phyloP scores from a whole-genome alignment of 2,888 invertebrate genomes.

The Pristionchus entomophagus region DNA sequence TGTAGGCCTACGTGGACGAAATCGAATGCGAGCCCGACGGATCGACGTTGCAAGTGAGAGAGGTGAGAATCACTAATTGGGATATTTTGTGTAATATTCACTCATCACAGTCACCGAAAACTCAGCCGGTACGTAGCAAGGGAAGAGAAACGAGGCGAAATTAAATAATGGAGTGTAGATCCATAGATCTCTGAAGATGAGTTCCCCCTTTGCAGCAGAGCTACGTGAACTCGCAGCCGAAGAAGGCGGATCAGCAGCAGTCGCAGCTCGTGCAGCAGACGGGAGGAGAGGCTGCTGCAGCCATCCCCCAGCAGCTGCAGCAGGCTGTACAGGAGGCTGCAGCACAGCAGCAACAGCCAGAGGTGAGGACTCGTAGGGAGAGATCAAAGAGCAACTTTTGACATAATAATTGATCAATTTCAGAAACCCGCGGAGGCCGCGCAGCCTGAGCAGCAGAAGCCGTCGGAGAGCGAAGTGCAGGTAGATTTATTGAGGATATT shows the following conservation, averaged over 20 bases:
- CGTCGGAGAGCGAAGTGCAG: background rate
- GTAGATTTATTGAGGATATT: background rate
- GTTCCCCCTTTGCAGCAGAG: background rate
- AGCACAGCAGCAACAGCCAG: background rate
- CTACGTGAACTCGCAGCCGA: background rate
- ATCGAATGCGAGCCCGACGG: conserved; percentile 20
- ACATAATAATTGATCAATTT: background rate
- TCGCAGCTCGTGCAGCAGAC: background rate
- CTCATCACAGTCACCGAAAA: background rate
- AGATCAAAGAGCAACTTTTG: too few relatives aligned
- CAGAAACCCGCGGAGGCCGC: conserved; percentile 12
- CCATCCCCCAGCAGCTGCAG: background rate
- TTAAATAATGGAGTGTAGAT: background rate
- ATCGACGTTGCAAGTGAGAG: background rate
- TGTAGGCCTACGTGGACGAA: background rate
- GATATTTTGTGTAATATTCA: background rate
- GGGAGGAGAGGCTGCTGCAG: background rate
- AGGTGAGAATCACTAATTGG: background rate
- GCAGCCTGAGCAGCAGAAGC: conserved; percentile 5
- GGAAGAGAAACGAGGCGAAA: background rate
- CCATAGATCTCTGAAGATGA: background rate
- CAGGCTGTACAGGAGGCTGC: background rate
- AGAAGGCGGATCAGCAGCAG: background rate
- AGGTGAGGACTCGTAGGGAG: background rate
- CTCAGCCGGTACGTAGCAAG: background rate